Conservation (phyloP, 1,140 invertebrate genomes). For the Dermatophagoides farinae region DNA sequence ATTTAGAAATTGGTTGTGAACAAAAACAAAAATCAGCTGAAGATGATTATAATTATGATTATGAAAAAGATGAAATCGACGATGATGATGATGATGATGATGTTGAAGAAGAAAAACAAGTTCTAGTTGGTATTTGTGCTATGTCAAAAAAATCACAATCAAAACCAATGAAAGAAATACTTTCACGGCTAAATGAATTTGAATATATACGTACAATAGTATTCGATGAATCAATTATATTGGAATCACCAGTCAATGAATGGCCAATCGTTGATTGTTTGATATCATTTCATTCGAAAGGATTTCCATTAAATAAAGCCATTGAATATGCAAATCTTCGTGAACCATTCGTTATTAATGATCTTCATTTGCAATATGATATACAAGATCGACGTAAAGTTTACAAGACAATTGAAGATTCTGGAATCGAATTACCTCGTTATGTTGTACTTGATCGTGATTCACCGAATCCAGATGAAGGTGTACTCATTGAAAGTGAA, state of each 20-base stretch:
- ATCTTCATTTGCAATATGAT: conserved; percentile 94
- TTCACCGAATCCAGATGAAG: conserved; percentile 67
- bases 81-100: background rate
- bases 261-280: conserved; percentile 96
- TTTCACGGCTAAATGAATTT: conserved; percentile 80
- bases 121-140: conserved; percentile 86
- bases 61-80: too few species aligned
- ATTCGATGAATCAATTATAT: conserved; percentile 79
- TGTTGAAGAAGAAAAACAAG: conserved; percentile 31
- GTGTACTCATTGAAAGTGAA: conserved; percentile 82
- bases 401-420: conserved; percentile 74
- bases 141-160: conserved; percentile 97
- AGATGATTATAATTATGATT: too few species aligned
- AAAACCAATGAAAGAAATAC: conserved; percentile 95
- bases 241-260: conserved; percentile 83
- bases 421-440: conserved; percentile 89
- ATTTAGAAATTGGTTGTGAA: too few species aligned
- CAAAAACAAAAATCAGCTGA: too few species aligned
- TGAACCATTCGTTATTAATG: conserved; percentile 93
- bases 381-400: conserved; percentile 77
- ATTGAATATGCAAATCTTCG: conserved; percentile 81
- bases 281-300: conserved; percentile 95
- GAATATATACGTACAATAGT: conserved; percentile 83
- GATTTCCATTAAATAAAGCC: conserved; percentile 90
- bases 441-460: conserved; percentile 92